A percentile compares a stretch with the other conserved stretches of the same genome.
These are phyloP conservation scores for Xenus cinereus DNA, from an alignment of 2,113 vertebrate genomes.

Conservation along the genomic window DNA sequence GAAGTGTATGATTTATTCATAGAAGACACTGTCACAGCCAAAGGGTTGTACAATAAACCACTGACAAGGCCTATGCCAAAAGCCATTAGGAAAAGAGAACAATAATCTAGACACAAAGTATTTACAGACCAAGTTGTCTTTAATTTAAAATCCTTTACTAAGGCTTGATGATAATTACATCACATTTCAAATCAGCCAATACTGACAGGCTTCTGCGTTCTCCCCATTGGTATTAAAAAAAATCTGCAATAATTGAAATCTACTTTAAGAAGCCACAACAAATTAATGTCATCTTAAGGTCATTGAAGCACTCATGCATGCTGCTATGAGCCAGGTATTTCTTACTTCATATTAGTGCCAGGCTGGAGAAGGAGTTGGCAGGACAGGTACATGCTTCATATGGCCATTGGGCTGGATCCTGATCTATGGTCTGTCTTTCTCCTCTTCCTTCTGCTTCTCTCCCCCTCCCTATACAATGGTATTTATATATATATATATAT, in stretches of 20 bases:
- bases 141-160: slow-evolving; percentile 36
- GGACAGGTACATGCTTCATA: background rate
- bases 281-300: background rate
- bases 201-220: background rate
- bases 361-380: background rate
- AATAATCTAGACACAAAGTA: slow-evolving; percentile 30
- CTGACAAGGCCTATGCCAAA: slow-evolving; percentile 54
- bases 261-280: background rate
- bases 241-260: background rate
- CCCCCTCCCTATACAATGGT: background rate
- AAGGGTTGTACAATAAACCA: slow-evolving; percentile 37
- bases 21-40: slow-evolving; percentile 26
- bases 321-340: background rate
- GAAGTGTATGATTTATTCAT: slow-evolving; percentile 72
- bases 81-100: slow-evolving; percentile 53
- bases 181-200: background rate
- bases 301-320: background rate
- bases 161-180: slow-evolving; percentile 23
- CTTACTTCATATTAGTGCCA: background rate
- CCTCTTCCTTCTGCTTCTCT: background rate
- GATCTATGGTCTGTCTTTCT: background rate
- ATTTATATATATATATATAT: background rate
- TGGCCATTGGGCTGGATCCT: background rate
- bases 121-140: slow-evolving; percentile 52
- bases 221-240: background rate